These are phyloP conservation scores for Sisor rabdophorus DNA, from an alignment of 2,113 vertebrate genomes.

Conservation along the genomic window DNA sequence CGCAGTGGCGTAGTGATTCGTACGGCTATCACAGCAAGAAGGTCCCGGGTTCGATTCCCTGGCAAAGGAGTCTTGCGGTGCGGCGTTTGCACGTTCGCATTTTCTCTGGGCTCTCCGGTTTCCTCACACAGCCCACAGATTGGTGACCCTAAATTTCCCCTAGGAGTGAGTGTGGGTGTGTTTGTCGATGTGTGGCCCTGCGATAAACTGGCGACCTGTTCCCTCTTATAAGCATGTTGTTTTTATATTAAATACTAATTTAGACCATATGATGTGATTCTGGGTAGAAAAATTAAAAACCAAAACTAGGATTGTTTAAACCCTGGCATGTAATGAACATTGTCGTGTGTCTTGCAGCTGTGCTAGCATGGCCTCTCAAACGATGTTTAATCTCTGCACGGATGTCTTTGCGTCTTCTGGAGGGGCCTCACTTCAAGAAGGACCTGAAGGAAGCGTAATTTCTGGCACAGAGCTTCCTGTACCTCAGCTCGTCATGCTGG, in stretches of 20 bases:
- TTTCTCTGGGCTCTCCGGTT: too few species aligned
- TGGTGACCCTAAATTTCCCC: too few species aligned
- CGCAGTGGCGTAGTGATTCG: too few species aligned
- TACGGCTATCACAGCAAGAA: too few species aligned
- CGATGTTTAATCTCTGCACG: slow-evolving; percentile 75
- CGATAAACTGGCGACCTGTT: too few species aligned
- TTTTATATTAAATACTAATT: not conserved
- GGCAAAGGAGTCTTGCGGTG: too few species aligned
- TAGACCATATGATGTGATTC: not conserved
- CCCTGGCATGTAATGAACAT: not conserved
- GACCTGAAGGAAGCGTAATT: slow-evolving; percentile 78
- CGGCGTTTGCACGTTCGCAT: too few species aligned
- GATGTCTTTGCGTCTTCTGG: slow-evolving; percentile 73
- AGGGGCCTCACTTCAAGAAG: slow-evolving; percentile 72
- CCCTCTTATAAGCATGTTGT: not conserved
- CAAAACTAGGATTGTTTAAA: not conserved
- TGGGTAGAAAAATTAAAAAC: not conserved
- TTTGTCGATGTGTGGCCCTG: too few species aligned
- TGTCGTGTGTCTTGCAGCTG: slow-evolving; percentile 52
- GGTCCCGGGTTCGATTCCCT: too few species aligned
- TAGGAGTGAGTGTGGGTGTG: too few species aligned
- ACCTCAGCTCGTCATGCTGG: slow-evolving; percentile 94
- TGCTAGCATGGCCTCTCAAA: slow-evolving; percentile 80
- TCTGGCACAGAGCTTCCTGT: slow-evolving; percentile 80
- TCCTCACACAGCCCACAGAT: too few species aligned